Evolutionary conservation across 2,888 invertebrate species (phyloP), one percentile per base, ranked within the genome.

Genomic region (Lasioglossum figueresi): DNA sequence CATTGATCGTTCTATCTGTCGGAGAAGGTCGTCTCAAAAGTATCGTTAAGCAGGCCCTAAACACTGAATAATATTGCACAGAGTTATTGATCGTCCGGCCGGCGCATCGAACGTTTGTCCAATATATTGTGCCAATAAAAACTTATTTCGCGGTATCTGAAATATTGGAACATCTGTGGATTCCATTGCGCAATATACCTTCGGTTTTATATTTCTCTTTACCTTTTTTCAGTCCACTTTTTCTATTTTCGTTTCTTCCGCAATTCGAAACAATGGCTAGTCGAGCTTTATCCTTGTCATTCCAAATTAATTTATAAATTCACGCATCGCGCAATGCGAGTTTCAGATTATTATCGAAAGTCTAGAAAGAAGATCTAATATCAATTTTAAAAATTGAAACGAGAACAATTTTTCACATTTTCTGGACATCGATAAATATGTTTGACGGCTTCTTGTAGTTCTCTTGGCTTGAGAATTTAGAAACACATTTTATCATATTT

Each of bases 1-100:
- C 86, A 83, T 83, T 75, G 84, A 81, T 86, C 82, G 81, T 63
- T 6, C 63, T 63, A 31, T 31, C 63, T 31, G 63, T 31, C 63
- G 6, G 63, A 31, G 63, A 31, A 31, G 63, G 16, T 63, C 63
- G 63, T 63, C 31, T 31, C 31, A 16, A 63, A 63, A 14, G 27
- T 63, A 63, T 63, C 31, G n/a, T 63, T 63, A 63, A 63, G 63
- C 63, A 16, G 14, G 2, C 16, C 63, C 31, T 63, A 27, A 63
- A 63, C 63, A 31, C 63, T 31, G 63, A 63, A 63, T 63, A 63
- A 63, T 63, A 63, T 63, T 31, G 63, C 63, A 31, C 16, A 1
- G 6, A 63, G 63, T 63, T 63, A 63, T 68, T 81, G 27, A 77
- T 23, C 71, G 72, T 3, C 43, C 43, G 66, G 79, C 70, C 19